Conservation (phyloP, 2,888 invertebrate genomes). For the Alsophila aescularia region DNA sequence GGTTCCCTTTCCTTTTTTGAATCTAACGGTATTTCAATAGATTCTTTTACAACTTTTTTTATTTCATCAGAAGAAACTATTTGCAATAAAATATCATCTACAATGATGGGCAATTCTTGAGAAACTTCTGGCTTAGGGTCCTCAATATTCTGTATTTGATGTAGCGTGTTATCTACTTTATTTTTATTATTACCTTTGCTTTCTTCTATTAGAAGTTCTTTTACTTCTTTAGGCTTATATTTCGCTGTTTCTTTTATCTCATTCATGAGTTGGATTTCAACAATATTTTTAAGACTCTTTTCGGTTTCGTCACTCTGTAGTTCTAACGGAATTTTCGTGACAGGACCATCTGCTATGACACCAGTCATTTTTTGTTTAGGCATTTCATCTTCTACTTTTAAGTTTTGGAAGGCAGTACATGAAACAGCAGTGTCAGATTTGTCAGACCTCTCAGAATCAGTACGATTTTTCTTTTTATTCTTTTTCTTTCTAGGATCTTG, state of each 20-base stretch:
- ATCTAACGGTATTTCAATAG: background rate
- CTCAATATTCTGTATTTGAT: slow-evolving; percentile 22
- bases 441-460: slow-evolving; percentile 69
- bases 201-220: slow-evolving; percentile 26
- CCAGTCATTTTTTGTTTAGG: slow-evolving; percentile 31
- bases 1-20: slow-evolving; percentile 32
- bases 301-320: slow-evolving; percentile 8
- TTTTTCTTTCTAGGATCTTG: slow-evolving; percentile 65
- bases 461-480: slow-evolving; percentile 71
- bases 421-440: slow-evolving; percentile 55
- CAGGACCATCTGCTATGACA: slow-evolving; percentile 16
- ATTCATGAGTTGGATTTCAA: slow-evolving; percentile 14
- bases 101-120: slow-evolving; percentile 19
- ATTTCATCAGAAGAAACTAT: background rate
- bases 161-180: slow-evolving; percentile 49
- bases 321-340: background rate
- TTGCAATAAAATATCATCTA: background rate
- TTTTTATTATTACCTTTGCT: slow-evolving; percentile 46
- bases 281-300: background rate
- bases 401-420: slow-evolving; percentile 65
- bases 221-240: slow-evolving; percentile 8
- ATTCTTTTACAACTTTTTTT: slow-evolving; percentile 12
- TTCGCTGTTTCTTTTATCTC: slow-evolving; percentile 17
- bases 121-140: background rate
- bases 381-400: slow-evolving; percentile 46